Conservation (phyloP, 23 tunicate species). For the Ciona savignyi region DNA sequence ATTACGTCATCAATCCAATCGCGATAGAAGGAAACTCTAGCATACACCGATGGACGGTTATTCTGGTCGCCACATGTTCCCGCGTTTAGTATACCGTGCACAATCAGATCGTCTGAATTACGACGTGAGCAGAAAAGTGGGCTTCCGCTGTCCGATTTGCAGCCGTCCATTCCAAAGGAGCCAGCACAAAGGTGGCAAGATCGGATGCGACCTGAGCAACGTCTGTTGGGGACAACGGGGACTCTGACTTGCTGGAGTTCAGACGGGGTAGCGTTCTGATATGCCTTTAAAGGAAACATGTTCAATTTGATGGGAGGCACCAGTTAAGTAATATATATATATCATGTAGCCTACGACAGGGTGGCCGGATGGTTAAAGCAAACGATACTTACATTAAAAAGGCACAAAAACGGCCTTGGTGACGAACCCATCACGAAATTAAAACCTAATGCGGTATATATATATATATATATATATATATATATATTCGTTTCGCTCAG, state of each 20-base stretch:
- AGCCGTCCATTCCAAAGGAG: slow-evolving; percentile 18
- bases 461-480: too few species aligned
- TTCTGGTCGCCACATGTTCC: slow-evolving; percentile 20
- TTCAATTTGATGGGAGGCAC: too few species aligned
- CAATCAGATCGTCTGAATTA: background rate
- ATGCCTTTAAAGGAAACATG: background rate
- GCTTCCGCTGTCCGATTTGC: slow-evolving; percentile 50
- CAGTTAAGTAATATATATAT: background rate
- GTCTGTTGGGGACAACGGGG: slow-evolving; percentile 26
- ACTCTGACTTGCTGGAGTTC: slow-evolving; percentile 30
- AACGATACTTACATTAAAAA: too few species aligned
- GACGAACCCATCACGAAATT: too few species aligned
- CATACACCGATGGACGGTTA: slow-evolving; percentile 31
- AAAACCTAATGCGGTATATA: too few species aligned
- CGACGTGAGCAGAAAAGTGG: slow-evolving; percentile 19
- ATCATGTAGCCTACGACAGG: too few species aligned
- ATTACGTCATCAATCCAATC: slow-evolving; percentile 44
- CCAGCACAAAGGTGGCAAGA: slow-evolving; percentile 48
- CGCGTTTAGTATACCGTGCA: slow-evolving; percentile 29
- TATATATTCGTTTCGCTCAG: too few species aligned
- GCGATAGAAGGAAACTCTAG: slow-evolving; percentile 29
- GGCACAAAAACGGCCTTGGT: too few species aligned
- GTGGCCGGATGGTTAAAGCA: too few species aligned
- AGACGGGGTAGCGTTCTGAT: slow-evolving; percentile 22
- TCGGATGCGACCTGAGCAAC: slow-evolving; percentile 39